phyloP scores from a whole-genome alignment of 2,797 vertebrate species.

The Silurus lanzhouensis region DNA sequence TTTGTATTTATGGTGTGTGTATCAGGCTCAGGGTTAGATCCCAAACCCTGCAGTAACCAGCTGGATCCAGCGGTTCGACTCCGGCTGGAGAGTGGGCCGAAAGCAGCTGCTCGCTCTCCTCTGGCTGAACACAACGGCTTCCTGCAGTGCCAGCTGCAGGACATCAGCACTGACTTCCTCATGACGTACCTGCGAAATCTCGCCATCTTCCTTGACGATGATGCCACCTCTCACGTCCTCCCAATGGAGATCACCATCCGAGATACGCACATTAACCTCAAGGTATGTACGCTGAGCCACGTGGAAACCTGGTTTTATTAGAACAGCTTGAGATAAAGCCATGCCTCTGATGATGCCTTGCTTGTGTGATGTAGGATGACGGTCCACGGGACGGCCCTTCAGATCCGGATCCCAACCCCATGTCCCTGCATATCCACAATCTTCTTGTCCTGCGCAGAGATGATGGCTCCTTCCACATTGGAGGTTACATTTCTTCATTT shows the following conservation, averaged over 20 bases:
- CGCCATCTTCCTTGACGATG: conserved; percentile 90
- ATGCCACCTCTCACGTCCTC: conserved; percentile 86
- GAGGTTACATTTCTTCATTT: conserved; percentile 72
- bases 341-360: conserved; percentile 10
- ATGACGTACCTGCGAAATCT: conserved; percentile 91
- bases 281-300: conserved; percentile 70
- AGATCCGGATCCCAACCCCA: conserved; percentile 75
- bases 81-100: conserved; percentile 87
- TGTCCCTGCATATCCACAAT: conserved; percentile 84
- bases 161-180: conserved; percentile 88
- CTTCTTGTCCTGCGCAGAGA: conserved; percentile 87
- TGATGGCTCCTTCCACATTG: conserved; percentile 90
- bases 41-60: conserved; percentile 59
- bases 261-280: conserved; percentile 86
- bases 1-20: conserved; percentile 36
- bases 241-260: conserved; percentile 94
- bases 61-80: conserved; percentile 83
- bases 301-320: neutral
- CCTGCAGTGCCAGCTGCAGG: conserved; percentile 87
- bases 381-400: conserved; percentile 77
- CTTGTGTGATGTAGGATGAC: conserved; percentile 80
- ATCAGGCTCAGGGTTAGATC: conserved; percentile 41
- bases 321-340: neutral
- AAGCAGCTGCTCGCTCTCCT: conserved; percentile 82
- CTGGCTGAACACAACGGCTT: conserved; percentile 92